These are phyloP conservation scores for Sinopyrophorus schimmeli DNA, from an alignment of 2,888 invertebrate species.

Conservation along the genomic window DNA sequence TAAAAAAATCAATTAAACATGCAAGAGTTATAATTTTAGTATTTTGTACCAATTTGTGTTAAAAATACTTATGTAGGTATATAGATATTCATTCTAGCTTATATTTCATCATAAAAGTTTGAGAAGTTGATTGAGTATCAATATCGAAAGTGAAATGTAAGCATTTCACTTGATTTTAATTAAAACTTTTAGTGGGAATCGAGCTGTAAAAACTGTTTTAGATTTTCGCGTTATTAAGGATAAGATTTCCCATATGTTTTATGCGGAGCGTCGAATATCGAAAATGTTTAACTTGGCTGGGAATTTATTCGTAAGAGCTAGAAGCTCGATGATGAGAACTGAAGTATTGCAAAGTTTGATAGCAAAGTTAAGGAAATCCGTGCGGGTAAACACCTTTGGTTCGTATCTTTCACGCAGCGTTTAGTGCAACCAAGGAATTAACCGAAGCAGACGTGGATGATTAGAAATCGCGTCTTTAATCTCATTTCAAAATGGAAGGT, in stretches of 20 bases:
- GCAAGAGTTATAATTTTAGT: too few species aligned
- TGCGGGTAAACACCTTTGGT: constrained; percentile 52
- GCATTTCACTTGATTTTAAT: too few species aligned
- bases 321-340: constrained; percentile 43
- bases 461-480: constrained; percentile 33
- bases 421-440: constrained; percentile 48
- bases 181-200: too few species aligned
- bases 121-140: too few species aligned
- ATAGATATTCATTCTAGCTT: too few species aligned
- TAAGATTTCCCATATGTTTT: constrained; percentile 16
- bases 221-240: too few species aligned
- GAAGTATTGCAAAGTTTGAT: constrained; percentile 51
- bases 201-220: too few species aligned
- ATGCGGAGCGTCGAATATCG: constrained; percentile 17
- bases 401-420: constrained; percentile 54
- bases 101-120: too few species aligned
- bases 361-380: constrained; percentile 53
- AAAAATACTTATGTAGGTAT: too few species aligned
- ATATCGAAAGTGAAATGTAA: too few species aligned
- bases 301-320: constrained; percentile 24
- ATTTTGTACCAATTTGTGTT: too few species aligned
- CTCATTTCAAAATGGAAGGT: constrained; percentile 32
- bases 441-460: constrained; percentile 48
- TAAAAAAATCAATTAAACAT: too few species aligned
- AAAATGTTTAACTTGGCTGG: constrained; percentile 23